These are phyloP conservation scores for Antechinus stuartii DNA, from an alignment of 2,113 vertebrate species.

Conservation along the genomic window DNA sequence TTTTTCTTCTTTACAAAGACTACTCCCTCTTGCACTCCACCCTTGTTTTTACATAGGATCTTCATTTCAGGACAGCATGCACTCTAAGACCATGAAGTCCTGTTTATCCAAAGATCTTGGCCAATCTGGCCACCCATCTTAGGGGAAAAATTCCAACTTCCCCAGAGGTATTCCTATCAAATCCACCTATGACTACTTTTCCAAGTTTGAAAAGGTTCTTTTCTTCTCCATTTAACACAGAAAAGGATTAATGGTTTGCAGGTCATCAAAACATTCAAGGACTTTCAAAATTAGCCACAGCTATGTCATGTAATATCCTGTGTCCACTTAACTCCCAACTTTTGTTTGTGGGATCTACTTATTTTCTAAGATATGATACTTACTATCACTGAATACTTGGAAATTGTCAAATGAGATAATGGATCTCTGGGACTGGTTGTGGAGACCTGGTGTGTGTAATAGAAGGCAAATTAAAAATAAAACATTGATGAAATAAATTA, in stretches of 20 bases:
- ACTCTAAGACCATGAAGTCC: conserved; percentile 6
- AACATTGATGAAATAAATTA: not conserved
- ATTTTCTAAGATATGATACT: not conserved
- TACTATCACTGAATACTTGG: not conserved
- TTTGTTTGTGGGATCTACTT: not conserved
- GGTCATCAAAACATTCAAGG: not conserved
- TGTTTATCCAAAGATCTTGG: conserved; percentile 58
- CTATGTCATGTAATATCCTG: not conserved
- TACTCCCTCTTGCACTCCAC: conserved; percentile 11
- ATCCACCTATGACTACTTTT: conserved; percentile 28
- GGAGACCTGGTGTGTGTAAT: not conserved
- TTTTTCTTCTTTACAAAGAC: conserved; percentile 24
- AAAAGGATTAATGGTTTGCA: not conserved
- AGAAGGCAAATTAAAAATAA: not conserved
- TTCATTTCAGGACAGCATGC: conserved; percentile 22
- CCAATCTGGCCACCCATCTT: not conserved
- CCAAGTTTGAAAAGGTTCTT: conserved; percentile 42
- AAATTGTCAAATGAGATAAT: not conserved
- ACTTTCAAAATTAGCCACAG: not conserved
- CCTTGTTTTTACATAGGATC: conserved; percentile 44
- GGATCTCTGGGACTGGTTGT: not conserved
- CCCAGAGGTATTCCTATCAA: conserved; percentile 51
- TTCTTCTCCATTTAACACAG: conserved; percentile 30
- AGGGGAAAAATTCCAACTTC: conserved; percentile 27
- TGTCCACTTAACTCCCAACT: no score